A percentile compares a stretch with the other conserved stretches of the same genome.
Evolutionary conservation across 2,113 vertebrate species (phyloP).

Genomic region (Pedetes capensis): DNA sequence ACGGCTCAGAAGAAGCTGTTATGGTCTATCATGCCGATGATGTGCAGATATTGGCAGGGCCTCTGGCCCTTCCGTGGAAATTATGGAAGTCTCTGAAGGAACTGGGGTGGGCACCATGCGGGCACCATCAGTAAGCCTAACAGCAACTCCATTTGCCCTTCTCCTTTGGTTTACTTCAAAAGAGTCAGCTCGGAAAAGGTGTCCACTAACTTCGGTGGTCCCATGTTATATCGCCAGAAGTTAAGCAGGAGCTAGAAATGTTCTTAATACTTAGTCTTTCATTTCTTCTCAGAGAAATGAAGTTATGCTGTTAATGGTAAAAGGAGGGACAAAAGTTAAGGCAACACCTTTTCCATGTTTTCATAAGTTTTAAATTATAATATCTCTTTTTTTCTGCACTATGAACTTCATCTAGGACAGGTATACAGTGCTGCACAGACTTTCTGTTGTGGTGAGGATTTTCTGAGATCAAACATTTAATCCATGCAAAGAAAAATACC

Average conservation of each 20-base stretch:
- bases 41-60: conserved; percentile 87
- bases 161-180: neutral
- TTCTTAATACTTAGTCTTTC: neutral
- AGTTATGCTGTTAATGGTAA: neutral
- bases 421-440: conserved; percentile 9
- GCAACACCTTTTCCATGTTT: neutral
- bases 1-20: conserved; percentile 87
- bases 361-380: neutral
- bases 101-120: conserved; percentile 71
- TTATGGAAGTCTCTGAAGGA: conserved; percentile 82
- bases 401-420: neutral
- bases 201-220: neutral
- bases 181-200: neutral
- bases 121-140: conserved; percentile 60
- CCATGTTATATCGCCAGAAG: neutral
- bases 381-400: neutral
- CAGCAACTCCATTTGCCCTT: conserved; percentile 40
- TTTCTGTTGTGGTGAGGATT: neutral
- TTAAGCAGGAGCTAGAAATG: neutral
- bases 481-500: conserved; percentile 54
- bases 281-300: neutral
- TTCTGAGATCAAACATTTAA: conserved; percentile 48
- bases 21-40: conserved; percentile 87
- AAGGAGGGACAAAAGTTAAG: neutral
- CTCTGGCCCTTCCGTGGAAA: conserved; percentile 82